Evolutionary conservation across 2,888 invertebrate genomes (phyloP), one percentile per base, ranked within the genome.

Genomic region (Thereva nobilitata): DNA sequence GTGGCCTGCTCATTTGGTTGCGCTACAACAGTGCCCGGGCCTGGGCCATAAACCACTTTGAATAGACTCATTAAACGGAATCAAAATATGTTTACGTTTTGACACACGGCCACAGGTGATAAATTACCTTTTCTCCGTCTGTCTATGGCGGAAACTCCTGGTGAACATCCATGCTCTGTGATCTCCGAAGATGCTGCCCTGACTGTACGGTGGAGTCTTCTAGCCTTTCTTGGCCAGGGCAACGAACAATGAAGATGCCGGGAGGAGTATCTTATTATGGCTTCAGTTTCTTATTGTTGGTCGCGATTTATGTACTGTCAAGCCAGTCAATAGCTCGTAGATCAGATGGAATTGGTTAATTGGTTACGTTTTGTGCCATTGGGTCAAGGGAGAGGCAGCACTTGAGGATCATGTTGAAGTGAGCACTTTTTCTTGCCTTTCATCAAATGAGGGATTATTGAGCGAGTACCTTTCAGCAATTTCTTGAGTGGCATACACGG

Each of bases 51-150:
- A 66, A 66, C 57, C 66, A 66, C 66, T 66, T 56, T 66, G 57
- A 66, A 66, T 66, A 66, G 66, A 66, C 66, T 66, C 66, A 66
- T 66, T 66, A 66, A 66, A 66, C 49, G 50, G 57, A 66, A 66
- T 66, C 66, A 66, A 66, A 66, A 66, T 66, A 66, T 66, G 66
- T 66, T 66, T 66, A 66, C 66, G 56, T 66, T 66, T 66, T 66
- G 57, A 66, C 55, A 65, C 52, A 57, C 37, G 66, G 57, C 61
- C 61, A 49, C 57, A 57, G 66, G 50, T 66, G 66, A 66, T 66
- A 66, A 66, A 66, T 66, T 66, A 57, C 61, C 49, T 50, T 23
- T 10, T 41, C 61, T 12, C 35, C 61, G 50, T 49, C 41, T 10
- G 50, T 34, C 5, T 4, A 44, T 49, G 12, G n/a, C 41, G 34